phyloP scores from a whole-genome alignment of 2,797 vertebrate species.

The Crocodylus rhombifer region DNA sequence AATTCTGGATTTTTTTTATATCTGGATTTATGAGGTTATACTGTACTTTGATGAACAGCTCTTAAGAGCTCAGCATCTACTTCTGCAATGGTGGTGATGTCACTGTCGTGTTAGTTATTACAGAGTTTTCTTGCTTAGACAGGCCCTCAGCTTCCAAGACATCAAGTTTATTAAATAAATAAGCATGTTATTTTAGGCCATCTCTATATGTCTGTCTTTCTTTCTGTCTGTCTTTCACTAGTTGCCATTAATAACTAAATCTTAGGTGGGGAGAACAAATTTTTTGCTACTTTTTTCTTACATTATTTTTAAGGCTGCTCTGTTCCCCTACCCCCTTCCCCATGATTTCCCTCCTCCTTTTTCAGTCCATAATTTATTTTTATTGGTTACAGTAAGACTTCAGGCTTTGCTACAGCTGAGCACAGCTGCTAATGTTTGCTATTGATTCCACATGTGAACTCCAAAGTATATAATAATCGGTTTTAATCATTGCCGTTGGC shows the following conservation, averaged over 20 bases:
- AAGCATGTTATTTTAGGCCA: not conserved
- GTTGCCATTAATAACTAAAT: not conserved
- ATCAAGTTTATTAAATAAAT: not conserved
- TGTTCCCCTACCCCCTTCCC: constrained; percentile 54
- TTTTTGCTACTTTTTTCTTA: constrained; percentile 41
- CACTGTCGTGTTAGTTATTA: not conserved
- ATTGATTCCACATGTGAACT: constrained; percentile 85
- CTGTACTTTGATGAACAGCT: not conserved
- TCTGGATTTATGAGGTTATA: no score
- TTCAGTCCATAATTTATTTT: constrained; percentile 80
- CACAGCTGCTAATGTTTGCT: constrained; percentile 82
- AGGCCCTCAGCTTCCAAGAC: not conserved
- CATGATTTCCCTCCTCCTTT: constrained; percentile 52
- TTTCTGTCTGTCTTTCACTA: not conserved
- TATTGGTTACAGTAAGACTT: constrained; percentile 81
- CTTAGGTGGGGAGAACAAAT: not conserved
- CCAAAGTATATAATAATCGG: constrained; percentile 80
- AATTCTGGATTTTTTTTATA: no score
- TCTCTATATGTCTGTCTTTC: no score
- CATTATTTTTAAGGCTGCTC: constrained; percentile 52
- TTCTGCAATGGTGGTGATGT: not conserved
- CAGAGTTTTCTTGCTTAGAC: not conserved
- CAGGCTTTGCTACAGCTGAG: constrained; percentile 76
- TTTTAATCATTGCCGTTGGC: constrained; percentile 83
- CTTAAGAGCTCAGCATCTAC: not conserved